Percentiles rank a stretch among this genome's conserved stretches.
Evolutionary conservation across 2,113 vertebrate species (phyloP).

Genomic region (Psephotus haematonotus): DNA sequence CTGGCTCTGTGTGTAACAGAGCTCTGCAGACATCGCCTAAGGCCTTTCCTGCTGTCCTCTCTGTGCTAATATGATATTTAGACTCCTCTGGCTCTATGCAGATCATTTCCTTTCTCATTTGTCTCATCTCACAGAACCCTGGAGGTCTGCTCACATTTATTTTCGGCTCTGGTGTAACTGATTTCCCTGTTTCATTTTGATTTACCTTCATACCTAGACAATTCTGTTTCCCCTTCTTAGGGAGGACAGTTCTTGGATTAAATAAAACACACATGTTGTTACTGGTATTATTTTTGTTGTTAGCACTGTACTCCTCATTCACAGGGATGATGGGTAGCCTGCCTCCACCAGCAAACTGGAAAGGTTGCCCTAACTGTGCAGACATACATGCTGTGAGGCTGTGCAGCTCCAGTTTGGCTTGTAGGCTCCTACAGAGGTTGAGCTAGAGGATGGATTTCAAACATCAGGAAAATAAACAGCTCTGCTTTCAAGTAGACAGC

Average conservation of each 20-base stretch:
- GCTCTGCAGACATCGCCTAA: not conserved
- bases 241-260: not conserved
- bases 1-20: not conserved
- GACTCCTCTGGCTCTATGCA: not conserved
- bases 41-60: not conserved
- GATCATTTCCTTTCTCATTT: constrained; percentile 28
- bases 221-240: not conserved
- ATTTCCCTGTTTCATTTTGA: constrained; percentile 7
- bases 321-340: not conserved
- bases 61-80: not conserved
- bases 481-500: not conserved
- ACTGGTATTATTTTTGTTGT: not conserved
- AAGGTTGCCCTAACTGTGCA: not conserved
- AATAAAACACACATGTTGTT: not conserved
- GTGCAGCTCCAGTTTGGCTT: not conserved
- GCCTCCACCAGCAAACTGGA: not conserved
- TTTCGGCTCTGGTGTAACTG: not conserved
- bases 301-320: not conserved
- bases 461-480: not conserved
- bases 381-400: not conserved
- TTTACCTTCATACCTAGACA: not conserved
- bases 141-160: constrained; percentile 12
- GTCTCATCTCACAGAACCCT: not conserved
- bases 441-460: not conserved
- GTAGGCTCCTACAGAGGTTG: not conserved